These are phyloP conservation scores for Acleris laterana DNA, from an alignment of 2,888 invertebrate species.

Conservation along the genomic window DNA sequence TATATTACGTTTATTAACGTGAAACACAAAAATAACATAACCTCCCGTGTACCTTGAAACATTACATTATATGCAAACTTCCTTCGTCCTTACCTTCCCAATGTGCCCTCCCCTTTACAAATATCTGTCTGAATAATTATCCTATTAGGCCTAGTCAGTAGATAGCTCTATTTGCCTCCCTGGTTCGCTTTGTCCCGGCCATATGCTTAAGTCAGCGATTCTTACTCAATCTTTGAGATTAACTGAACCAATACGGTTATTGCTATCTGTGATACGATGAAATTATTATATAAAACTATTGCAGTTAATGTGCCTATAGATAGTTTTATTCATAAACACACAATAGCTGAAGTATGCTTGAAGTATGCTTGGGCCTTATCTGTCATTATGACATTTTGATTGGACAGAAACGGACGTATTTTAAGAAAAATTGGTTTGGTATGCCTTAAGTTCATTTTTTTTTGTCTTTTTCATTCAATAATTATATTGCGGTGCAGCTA, in stretches of 20 bases:
- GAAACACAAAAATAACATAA: neutral
- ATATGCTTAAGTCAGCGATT: conserved; percentile 12
- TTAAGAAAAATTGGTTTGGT: too few species aligned
- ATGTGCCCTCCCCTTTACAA: conserved; percentile 46
- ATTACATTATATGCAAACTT: too few species aligned
- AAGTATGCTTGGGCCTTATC: too few species aligned
- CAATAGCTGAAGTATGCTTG: too few species aligned
- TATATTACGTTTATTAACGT: neutral
- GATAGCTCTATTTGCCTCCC: conserved; percentile 69
- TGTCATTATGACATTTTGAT: too few species aligned
- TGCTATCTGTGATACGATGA: neutral
- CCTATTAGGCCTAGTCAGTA: conserved; percentile 64
- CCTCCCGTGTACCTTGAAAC: too few species aligned
- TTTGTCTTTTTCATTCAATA: too few species aligned
- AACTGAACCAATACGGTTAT: neutral
- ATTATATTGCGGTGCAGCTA: too few species aligned
- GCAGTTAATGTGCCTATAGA: too few species aligned
- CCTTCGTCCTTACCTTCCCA: neutral
- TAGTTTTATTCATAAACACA: too few species aligned
- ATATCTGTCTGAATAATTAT: conserved; percentile 68
- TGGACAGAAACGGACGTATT: too few species aligned
- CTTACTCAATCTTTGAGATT: conserved; percentile 2
- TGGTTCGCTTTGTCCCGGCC: conserved; percentile 16
- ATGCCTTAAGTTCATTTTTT: too few species aligned
- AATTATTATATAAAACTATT: neutral